Evolutionary conservation across 2,888 invertebrate genomes (phyloP), one percentile per base, ranked within the genome.

Genomic region (Dastarcus helophoroides): DNA sequence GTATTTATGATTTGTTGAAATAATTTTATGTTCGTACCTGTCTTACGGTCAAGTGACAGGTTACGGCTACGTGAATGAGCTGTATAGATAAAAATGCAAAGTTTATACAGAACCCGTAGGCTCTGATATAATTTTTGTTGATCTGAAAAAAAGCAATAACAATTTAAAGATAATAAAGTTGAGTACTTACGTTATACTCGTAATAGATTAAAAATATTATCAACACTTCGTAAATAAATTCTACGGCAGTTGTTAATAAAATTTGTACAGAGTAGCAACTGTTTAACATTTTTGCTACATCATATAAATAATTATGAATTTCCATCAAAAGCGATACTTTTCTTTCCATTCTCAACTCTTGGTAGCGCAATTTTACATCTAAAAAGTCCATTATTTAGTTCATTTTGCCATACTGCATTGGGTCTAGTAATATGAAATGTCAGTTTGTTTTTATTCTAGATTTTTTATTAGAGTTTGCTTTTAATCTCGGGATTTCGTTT

Each of bases 191-290:
- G 10, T 42, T 31, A 13, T 34, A 32, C 31, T 44, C 45, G 26
- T 41, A 43, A 31, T 49, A 49, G 5, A 38, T 9, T 33, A 43
- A 43, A 25, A 45, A 46, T 14, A 41, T 13, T 4, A 37, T 37
- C 34, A 43, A 47, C 2, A 47, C 40, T 2, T 31, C 33, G 11
- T 36, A 37, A 15, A 44, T 29, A 31, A 47, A 49, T 22, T 40
- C 29, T 17, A 37, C 34, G 4, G 39, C 32, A 2, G 43, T 31
- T 21, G 37, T 37, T 4, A 39, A 32, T 26, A 47, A 30, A 23
- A 47, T 38, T 40, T 45, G 44, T 23, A 46, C 14, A 13, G 41
- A 37, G 28, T 41, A 46, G 16, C 35, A 35, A 3, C 14, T 28
- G 28, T 43, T 45, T 11, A 47, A 14, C 27, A 36, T 36, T 11